A percentile compares a stretch with the other conserved stretches of the same genome.
These are phyloP conservation scores for Isurus oxyrinchus DNA, from an alignment of 2,113 vertebrate genomes.

Conservation along the genomic window DNA sequence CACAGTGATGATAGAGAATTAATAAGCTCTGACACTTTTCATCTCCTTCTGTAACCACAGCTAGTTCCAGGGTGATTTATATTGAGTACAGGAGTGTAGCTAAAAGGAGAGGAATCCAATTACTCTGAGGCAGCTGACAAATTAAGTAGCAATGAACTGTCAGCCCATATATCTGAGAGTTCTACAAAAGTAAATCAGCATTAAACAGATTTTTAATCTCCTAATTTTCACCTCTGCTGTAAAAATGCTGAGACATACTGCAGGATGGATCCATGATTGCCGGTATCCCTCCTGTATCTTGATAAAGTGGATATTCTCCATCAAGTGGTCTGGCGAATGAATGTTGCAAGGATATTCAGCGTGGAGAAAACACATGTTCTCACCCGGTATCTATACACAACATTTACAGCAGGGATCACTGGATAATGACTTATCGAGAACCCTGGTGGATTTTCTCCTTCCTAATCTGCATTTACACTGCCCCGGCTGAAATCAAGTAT, in stretches of 20 bases:
- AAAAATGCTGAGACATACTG: background rate
- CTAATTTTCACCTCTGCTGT: background rate
- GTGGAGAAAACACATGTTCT: background rate
- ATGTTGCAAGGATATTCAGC: background rate
- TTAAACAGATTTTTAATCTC: background rate
- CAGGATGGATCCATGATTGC: background rate
- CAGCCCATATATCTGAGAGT: background rate
- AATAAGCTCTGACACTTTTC: background rate
- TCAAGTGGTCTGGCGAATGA: background rate
- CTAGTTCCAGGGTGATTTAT: background rate
- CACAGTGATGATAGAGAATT: background rate
- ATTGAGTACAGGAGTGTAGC: background rate
- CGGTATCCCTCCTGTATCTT: background rate
- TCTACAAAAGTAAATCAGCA: background rate
- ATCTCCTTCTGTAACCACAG: conserved; percentile 4
- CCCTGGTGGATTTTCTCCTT: background rate
- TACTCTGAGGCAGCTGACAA: background rate
- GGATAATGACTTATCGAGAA: background rate
- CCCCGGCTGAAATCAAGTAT: background rate
- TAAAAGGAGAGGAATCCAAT: background rate
- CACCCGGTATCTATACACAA: background rate
- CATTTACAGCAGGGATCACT: background rate
- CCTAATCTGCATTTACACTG: background rate
- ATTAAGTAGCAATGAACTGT: background rate
- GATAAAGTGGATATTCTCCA: background rate